A percentile compares a stretch with the other conserved stretches of the same genome.
These are phyloP conservation scores for Magallana ariakensis DNA, from an alignment of 1,140 invertebrate genomes.

Conservation along the genomic window DNA sequence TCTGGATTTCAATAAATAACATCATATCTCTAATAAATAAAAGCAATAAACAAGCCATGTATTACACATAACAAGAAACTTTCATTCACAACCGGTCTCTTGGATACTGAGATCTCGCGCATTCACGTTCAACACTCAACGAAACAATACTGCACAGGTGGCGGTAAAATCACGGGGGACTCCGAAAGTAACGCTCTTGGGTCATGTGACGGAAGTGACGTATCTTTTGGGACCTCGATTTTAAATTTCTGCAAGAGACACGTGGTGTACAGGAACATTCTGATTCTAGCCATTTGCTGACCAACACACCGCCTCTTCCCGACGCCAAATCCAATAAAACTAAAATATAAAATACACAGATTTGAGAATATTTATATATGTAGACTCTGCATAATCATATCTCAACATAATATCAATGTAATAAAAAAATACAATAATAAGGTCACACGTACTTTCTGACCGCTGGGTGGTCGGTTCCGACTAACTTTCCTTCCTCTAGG, in stretches of 20 bases:
- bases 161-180: constrained; percentile 51
- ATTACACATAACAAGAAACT: no score
- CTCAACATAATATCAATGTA: no score
- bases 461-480: constrained; percentile 62
- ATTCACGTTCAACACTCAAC: background rate
- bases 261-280: constrained; percentile 56
- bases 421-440: no score
- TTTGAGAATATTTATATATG: background rate
- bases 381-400: no score
- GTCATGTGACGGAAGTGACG: constrained; percentile 46
- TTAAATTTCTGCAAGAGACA: constrained; percentile 47
- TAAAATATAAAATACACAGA: constrained; percentile 30
- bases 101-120: no score
- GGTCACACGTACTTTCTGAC: constrained; percentile 62
- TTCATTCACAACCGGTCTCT: no score
- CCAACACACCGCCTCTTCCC: constrained; percentile 53
- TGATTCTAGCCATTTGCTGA: constrained; percentile 48
- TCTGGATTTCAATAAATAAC: no score
- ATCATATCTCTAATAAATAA: no score
- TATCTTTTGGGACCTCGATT: constrained; percentile 43
- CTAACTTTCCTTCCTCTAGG: constrained; percentile 64
- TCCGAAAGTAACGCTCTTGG: constrained; percentile 39
- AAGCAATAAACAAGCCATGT: no score
- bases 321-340: constrained; percentile 56
- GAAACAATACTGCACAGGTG: background rate